Evolutionary conservation across 2,113 vertebrate genomes (phyloP).

Genomic region (Tinamus guttatus): DNA sequence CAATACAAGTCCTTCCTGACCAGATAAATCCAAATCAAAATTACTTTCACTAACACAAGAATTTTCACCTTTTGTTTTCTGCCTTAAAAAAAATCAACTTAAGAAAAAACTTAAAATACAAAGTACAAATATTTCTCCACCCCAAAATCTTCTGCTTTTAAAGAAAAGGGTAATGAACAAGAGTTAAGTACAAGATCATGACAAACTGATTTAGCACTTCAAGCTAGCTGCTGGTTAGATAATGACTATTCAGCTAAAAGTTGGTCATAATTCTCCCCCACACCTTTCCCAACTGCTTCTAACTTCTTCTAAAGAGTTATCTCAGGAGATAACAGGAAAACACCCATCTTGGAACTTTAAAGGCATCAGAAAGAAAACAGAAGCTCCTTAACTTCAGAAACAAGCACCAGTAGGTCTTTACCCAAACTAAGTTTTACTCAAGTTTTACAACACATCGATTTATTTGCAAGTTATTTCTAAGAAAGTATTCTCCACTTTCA

Average conservation of each 20-base stretch:
- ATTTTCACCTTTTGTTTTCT: neutral
- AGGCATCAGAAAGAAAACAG: neutral
- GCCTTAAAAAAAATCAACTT: constrained; percentile 16
- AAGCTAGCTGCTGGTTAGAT: neutral
- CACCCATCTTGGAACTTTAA: neutral
- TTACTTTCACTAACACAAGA: neutral
- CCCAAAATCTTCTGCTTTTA: neutral
- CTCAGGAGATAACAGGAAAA: constrained; percentile 15
- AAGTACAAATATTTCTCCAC: constrained; percentile 23
- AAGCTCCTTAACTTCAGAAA: neutral
- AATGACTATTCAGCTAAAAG: constrained; percentile 23
- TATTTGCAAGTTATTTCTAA: neutral
- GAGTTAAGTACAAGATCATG: neutral
- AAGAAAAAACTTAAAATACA: neutral
- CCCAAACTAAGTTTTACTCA: neutral
- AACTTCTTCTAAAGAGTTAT: neutral
- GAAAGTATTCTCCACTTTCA: neutral
- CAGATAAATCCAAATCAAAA: constrained; percentile 41
- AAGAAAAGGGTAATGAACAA: constrained; percentile 14
- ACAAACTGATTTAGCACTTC: neutral
- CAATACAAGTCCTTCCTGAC: constrained; percentile 44
- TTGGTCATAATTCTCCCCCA: neutral
- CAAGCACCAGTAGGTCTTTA: neutral
- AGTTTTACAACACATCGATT: neutral
- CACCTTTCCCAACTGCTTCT: neutral